Conservation (phyloP, 1,140 invertebrate genomes). For the Meteorus sp. region DNA sequence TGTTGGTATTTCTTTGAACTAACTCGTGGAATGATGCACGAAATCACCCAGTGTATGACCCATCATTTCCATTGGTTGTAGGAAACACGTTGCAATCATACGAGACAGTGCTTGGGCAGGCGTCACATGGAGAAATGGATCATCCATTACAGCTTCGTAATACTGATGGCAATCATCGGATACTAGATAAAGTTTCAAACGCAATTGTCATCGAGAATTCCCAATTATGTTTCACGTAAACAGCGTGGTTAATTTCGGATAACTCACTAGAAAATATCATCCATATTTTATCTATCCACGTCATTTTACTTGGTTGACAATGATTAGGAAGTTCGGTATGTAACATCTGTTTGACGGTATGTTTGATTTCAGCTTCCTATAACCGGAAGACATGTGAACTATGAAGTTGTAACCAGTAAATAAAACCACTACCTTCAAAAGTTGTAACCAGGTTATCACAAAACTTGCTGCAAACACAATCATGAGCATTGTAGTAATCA, state of each 20-base stretch:
- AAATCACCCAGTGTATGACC: constrained; percentile 35
- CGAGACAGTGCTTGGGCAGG: constrained; percentile 40
- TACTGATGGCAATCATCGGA: constrained; percentile 40
- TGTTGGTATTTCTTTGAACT: background rate
- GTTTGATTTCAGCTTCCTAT: constrained; percentile 44
- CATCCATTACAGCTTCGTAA: constrained; percentile 35
- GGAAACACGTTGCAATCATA: constrained; percentile 32
- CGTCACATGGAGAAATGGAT: constrained; percentile 42
- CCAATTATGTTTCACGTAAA: background rate
- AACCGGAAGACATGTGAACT: constrained; percentile 3
- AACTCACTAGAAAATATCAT: constrained; percentile 18
- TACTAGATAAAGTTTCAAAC: constrained; percentile 21
- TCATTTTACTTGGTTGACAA: constrained; percentile 39
- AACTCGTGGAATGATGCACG: constrained; percentile 40
- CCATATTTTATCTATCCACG: constrained; percentile 16
- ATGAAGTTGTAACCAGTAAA: constrained; percentile 7
- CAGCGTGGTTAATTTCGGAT: background rate
- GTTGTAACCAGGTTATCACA: constrained; percentile 41
- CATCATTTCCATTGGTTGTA: constrained; percentile 32
- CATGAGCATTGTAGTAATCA: constrained; percentile 30
- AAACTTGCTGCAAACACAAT: constrained; percentile 39
- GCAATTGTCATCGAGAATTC: background rate
- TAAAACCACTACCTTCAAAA: constrained; percentile 38
- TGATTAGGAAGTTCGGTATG: constrained; percentile 33
- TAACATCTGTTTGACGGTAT: constrained; percentile 32